A percentile compares a stretch with the other conserved stretches of the same genome.
Evolutionary conservation across 2,888 invertebrate species (phyloP).

Genomic region (Aradus depressus): DNA sequence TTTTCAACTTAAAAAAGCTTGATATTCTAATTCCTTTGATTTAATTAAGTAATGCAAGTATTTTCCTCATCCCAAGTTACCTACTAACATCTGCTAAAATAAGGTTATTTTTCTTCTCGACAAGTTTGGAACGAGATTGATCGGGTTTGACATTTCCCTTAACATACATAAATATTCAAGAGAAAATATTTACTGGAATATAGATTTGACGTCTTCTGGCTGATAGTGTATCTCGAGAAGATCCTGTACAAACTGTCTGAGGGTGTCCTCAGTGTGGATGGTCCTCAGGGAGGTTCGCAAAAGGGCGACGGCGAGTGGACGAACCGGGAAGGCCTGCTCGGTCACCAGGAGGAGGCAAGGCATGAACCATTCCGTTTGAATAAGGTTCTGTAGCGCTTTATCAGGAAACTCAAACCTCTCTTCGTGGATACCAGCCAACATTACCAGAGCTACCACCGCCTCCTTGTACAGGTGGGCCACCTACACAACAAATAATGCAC

Average conservation of each 20-base stretch:
- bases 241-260: constrained; percentile 45
- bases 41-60: no score
- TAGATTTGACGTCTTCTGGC: constrained; percentile 37
- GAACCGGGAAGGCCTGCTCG: constrained; percentile 20
- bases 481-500: constrained; percentile 33
- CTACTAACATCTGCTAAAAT: no score
- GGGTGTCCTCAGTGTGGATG: constrained; percentile 35
- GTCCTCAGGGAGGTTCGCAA: constrained; percentile 12
- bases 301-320: constrained; percentile 22
- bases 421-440: constrained; percentile 45
- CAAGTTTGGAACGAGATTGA: no score
- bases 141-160: no score
- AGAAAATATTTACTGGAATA: constrained; percentile 38
- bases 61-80: no score
- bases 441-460: constrained; percentile 55
- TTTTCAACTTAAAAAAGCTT: no score
- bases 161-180: no score
- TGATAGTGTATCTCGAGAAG: constrained; percentile 51
- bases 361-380: constrained; percentile 23
- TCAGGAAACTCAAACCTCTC: constrained; percentile 17
- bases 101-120: no score
- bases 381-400: constrained; percentile 16
- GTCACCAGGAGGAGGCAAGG: constrained; percentile 19
- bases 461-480: no score
- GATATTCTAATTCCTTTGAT: no score